phyloP scores from a whole-genome alignment of 2,797 vertebrate genomes.

The Babyrousa celebensis region DNA sequence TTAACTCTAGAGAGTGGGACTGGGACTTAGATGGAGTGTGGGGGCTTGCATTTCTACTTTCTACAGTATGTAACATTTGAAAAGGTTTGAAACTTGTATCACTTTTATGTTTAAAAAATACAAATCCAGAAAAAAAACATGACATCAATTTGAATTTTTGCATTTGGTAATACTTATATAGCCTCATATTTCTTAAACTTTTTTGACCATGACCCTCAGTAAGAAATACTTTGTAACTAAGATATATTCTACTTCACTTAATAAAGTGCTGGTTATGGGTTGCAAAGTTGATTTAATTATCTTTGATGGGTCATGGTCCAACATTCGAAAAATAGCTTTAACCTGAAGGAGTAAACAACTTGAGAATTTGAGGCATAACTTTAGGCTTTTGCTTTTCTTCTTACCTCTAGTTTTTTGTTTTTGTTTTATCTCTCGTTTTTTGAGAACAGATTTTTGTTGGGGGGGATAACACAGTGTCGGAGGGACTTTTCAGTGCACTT shows the following conservation, averaged over 20 bases:
- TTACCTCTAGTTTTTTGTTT: neutral
- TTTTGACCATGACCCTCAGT: constrained; percentile 37
- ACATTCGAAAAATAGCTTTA: constrained; percentile 47
- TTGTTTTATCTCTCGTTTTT: neutral
- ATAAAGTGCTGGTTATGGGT: constrained; percentile 41
- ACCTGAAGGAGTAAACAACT: constrained; percentile 57
- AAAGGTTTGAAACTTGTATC: constrained; percentile 18
- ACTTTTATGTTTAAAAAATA: constrained; percentile 70
- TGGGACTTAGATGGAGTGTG: neutral
- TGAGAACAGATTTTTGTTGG: neutral
- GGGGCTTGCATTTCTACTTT: constrained; percentile 23
- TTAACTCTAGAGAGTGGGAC: constrained; percentile 22
- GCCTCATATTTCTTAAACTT: constrained; percentile 55
- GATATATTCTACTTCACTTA: constrained; percentile 12
- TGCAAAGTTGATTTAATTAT: constrained; percentile 43
- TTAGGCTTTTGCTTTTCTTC: constrained; percentile 43
- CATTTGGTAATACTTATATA: constrained; percentile 58
- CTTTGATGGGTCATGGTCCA: neutral
- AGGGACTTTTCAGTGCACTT: neutral
- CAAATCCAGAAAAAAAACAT: constrained; percentile 46
- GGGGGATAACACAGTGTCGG: neutral
- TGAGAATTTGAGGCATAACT: constrained; percentile 50
- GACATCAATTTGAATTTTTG: constrained; percentile 54
- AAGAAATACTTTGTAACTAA: constrained; percentile 46
- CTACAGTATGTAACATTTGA: constrained; percentile 34